Evolutionary conservation across 1,140 invertebrate species (phyloP).

Genomic region (Drosophila biarmipes): DNA sequence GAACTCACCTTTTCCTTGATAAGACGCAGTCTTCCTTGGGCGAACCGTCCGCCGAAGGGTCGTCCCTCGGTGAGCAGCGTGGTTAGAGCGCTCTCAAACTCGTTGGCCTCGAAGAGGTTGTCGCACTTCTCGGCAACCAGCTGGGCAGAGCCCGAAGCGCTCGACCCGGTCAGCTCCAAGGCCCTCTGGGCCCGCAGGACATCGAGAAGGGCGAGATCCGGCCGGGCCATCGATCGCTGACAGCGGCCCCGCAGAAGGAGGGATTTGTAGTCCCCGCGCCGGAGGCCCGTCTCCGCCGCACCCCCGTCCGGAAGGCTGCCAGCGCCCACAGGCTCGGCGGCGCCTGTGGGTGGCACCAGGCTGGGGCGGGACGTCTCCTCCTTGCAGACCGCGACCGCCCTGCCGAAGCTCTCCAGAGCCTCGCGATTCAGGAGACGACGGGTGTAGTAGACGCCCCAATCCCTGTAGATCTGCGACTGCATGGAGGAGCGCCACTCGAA

Average conservation of each 20-base stretch:
- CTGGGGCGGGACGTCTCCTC: not conserved
- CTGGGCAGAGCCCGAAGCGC: not conserved
- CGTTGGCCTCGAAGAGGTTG: slow-evolving; percentile 42
- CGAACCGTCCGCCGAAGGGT: not conserved
- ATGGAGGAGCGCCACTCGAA: slow-evolving; percentile 43
- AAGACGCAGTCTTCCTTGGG: not conserved
- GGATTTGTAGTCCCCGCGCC: not conserved
- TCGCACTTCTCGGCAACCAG: slow-evolving; percentile 27
- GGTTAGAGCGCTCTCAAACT: slow-evolving; percentile 42
- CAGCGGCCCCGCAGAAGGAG: slow-evolving; percentile 12
- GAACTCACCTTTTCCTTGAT: slow-evolving; percentile 25
- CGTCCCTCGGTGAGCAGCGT: slow-evolving; percentile 17
- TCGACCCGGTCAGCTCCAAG: not conserved
- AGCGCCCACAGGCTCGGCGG: too few species aligned
- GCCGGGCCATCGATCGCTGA: slow-evolving; percentile 17
- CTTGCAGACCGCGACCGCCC: slow-evolving; percentile 25
- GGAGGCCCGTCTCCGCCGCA: not conserved
- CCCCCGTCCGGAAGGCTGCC: not conserved
- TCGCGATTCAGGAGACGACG: slow-evolving; percentile 5
- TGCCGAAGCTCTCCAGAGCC: slow-evolving; percentile 20
- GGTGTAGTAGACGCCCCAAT: slow-evolving; percentile 53
- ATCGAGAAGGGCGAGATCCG: slow-evolving; percentile 29
- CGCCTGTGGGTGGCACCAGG: not conserved
- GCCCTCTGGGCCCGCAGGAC: slow-evolving; percentile 18
- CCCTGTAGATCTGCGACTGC: slow-evolving; percentile 38